phyloP scores from a whole-genome alignment of 2,888 invertebrate species.

The Rotaria socialis region DNA sequence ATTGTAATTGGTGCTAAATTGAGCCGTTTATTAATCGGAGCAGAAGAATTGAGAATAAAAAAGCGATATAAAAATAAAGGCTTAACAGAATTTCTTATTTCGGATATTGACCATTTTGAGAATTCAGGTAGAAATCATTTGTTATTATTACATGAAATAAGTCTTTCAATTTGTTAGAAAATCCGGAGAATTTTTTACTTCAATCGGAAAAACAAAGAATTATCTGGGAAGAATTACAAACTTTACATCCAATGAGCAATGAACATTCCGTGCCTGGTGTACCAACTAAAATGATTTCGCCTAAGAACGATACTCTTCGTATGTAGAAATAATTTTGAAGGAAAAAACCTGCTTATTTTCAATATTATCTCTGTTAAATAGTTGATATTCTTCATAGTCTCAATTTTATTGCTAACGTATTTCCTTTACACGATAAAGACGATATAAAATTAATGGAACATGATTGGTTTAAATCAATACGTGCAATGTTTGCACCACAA shows the following conservation, averaged over 20 bases:
- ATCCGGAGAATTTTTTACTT: slow-evolving; percentile 62
- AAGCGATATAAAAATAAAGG: slow-evolving; percentile 54
- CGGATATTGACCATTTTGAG: slow-evolving; percentile 52
- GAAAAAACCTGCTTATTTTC: neutral
- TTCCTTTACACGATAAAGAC: slow-evolving; percentile 68
- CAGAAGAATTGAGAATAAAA: slow-evolving; percentile 55
- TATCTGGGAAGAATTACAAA: slow-evolving; percentile 68
- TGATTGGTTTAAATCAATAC: slow-evolving; percentile 65
- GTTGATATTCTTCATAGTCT: slow-evolving; percentile 53
- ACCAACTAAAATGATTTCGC: neutral
- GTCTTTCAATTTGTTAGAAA: neutral
- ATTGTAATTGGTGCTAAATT: neutral
- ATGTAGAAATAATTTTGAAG: neutral
- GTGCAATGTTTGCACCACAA: slow-evolving; percentile 60
- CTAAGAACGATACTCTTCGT: neutral
- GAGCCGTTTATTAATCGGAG: slow-evolving; percentile 51
- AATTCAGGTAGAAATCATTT: slow-evolving; percentile 51
- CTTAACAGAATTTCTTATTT: slow-evolving; percentile 52
- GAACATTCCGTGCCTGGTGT: slow-evolving; percentile 66
- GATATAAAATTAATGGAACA: slow-evolving; percentile 66
- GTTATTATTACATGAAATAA: too few species aligned
- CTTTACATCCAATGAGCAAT: slow-evolving; percentile 65
- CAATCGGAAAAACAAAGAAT: slow-evolving; percentile 69
- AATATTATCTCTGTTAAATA: slow-evolving; percentile 45
- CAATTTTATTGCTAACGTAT: slow-evolving; percentile 58